A percentile compares a stretch with the other conserved stretches of the same genome.
Evolutionary conservation across 2,797 vertebrate species (phyloP).

Genomic region (Cossypha caffra): DNA sequence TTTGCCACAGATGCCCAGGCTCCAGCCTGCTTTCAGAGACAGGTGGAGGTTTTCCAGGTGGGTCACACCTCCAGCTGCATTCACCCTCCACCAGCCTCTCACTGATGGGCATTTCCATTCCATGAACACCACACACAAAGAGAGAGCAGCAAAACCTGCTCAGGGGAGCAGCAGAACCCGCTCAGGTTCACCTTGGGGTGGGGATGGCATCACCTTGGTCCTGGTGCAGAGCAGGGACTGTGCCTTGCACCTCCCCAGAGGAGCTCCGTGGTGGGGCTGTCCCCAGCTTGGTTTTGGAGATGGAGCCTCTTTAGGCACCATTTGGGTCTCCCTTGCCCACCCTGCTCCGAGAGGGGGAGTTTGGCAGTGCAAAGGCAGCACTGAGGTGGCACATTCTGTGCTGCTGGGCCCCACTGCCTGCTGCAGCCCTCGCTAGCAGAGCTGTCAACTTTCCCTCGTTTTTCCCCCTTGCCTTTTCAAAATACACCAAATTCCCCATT

Average conservation of each 20-base stretch:
- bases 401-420: rapidly evolving
- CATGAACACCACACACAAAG: rapidly evolving
- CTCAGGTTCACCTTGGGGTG: rapidly evolving
- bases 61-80: rapidly evolving
- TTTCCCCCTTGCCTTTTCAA: rapidly evolving
- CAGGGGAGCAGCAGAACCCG: rapidly evolving
- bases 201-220: rapidly evolving
- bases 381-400: rapidly evolving
- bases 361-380: rapidly evolving
- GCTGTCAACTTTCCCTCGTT: neutral
- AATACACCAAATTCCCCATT: neutral
- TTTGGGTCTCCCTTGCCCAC: neutral
- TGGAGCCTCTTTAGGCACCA: rapidly evolving
- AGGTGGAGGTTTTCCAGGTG: rapidly evolving
- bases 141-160: neutral
- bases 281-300: neutral
- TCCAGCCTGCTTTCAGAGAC: neutral
- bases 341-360: rapidly evolving
- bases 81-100: rapidly evolving
- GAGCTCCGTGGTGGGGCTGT: rapidly evolving
- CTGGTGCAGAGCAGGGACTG: neutral
- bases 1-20: rapidly evolving
- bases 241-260: too few species aligned
- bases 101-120: rapidly evolving
- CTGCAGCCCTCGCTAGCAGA: rapidly evolving